Evolutionary conservation across 1,140 invertebrate species (phyloP), one percentile per base, ranked within the genome.

Genomic region (Coenobita brevimanus): DNA sequence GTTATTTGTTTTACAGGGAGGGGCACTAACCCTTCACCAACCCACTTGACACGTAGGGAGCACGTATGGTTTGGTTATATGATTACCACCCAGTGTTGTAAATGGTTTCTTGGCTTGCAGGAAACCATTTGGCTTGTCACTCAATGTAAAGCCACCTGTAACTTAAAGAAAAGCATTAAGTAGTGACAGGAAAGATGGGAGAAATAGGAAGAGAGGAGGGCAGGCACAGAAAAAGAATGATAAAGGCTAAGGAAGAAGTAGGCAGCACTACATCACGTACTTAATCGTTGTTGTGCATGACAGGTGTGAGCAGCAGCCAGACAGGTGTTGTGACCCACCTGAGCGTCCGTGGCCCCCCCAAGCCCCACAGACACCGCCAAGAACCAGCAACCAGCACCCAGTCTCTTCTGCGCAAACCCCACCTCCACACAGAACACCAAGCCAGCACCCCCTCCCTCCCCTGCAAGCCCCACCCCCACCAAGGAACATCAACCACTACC

Each of bases 281-380:
- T 24, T n/a, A n/a, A 54, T 54, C 8, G 8, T n/a, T 3, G 15
- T 36, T 69, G 24, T 24, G 15, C 24, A 4, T 24, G 3, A 6
- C 36, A 76, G 73, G 24, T 76, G 73, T 50, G n/a, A 50, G 36
- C 38, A 76, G 1, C 41, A n/a, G 17, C 41, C 73, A 0, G n/a
- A 41, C 0, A 10, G n/a, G 41, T 76, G 73, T 76, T 76, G 73
- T 50, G 41, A 76, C 10, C 6, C 73, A 3, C 38, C 73, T 24
- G 73, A 76, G 24, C 41, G 73, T 13, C 73, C 73, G 1, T 76
- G 73, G 73, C 73, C 41, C 21, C 73, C 69, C 17, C 67, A 71
- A 73, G 38, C 21, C 27, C 69, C 73, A n/a, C 73, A 36, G 36
- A 6, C 46, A 8, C 41, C 73, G 36, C 36, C 38, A 13, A 21